phyloP scores from a whole-genome alignment of 2,113 vertebrate species.

The Microcebus murinus region DNA sequence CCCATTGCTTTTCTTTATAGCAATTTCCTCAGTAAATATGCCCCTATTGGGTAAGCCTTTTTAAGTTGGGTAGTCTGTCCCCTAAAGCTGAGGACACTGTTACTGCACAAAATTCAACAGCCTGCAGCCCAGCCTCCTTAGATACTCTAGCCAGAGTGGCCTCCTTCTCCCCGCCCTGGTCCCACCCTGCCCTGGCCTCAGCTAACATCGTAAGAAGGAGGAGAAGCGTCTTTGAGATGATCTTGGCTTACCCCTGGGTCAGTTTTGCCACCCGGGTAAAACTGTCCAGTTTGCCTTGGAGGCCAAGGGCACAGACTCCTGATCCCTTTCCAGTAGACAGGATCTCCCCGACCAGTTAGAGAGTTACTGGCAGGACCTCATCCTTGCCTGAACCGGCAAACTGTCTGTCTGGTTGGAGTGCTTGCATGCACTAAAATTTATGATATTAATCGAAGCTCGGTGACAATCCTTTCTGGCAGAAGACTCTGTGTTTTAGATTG shows the following conservation, averaged over 20 bases:
- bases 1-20: not conserved
- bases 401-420: not conserved
- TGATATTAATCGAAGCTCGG: not conserved
- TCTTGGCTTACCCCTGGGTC: not conserved
- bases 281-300: not conserved
- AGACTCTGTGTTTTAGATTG: slow-evolving; percentile 13
- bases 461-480: not conserved
- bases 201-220: not conserved
- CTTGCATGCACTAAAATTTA: not conserved
- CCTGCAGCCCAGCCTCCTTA: accelerated
- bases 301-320: not conserved
- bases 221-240: not conserved
- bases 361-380: not conserved
- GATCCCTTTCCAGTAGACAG: not conserved
- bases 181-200: not conserved
- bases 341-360: not conserved
- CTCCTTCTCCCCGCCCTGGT: not conserved
- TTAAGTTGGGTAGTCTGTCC: not conserved
- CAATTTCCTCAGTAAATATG: not conserved
- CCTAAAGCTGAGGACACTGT: not conserved
- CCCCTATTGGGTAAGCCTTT: not conserved
- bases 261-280: not conserved
- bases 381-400: not conserved
- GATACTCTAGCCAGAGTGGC: not conserved
- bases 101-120: not conserved